Base-by-base conservation (phyloP, 2,888 invertebrate species). In the Machimus atricapillus region DNA sequence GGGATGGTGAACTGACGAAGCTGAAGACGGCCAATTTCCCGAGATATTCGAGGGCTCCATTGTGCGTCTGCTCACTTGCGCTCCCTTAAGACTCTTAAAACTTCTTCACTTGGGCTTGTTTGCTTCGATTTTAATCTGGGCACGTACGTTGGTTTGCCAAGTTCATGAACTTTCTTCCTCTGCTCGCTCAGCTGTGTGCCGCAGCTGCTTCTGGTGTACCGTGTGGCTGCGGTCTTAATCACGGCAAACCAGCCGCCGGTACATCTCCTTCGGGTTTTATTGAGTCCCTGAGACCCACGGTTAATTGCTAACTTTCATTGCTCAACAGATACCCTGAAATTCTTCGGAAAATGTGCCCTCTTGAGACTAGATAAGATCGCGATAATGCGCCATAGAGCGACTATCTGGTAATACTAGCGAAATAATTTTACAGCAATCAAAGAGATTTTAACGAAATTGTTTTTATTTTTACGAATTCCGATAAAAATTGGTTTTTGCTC, bases 131-230 rank as follows among this genome's bases (percentile, higher is more conserved):
- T 81, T 78, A 43, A 81, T 81, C 81, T 56, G 16, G 31, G 12
- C 56, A 52, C 52, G 90, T 92, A 93, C 92, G 90, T 93, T 93
- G 91, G 90, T 90, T 91, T 92, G 91, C 92, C 91, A 91, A 92
- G 92, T 90, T 90, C 89, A 89, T 89, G 92, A 92, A 88, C 89
- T 88, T 89, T 87, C 83, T 87, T 87, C 87, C 88, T 88, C 88
- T 91, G 91, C 89, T 31, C 76, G 40, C 76, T 76, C 76, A 37
- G 76, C 76, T 76, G 76, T 40, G 16, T 14, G n/a, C 37, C 40
- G n/a, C 31, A 34, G 31, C 76, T 34, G 31, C 16, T 76, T 76
- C 34, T 76, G 76, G 76, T 31, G 76, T 27, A 31, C 52, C n/a
- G 52, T 52, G 52, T 52, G 52, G 52, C 89, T 90, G 90, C 89